Evolutionary conservation across 37 sponge, comb jelly and placozoan species (phyloP), one percentile per base, ranked within the genome.

Genomic region (Haliclona indistincta): DNA sequence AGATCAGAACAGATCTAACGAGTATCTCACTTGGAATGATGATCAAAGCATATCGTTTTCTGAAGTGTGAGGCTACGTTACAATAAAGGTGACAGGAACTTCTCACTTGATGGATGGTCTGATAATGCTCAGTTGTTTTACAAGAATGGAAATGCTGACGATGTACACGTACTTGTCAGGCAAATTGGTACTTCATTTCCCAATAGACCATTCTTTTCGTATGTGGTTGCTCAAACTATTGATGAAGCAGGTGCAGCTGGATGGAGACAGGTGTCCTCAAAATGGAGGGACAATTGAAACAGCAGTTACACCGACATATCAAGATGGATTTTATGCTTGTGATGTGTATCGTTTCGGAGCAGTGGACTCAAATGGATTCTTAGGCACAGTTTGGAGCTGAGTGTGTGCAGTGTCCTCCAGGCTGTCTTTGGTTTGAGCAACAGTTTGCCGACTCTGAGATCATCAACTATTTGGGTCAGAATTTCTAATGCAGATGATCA

Each of bases 321-420:
- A 2, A 41, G 69, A 68, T 15, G 28, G 28, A 7, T 19, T 13
- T 5, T 68, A 38, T 37, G 69, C 44, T 3, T 68, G 69, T 68
- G 69, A 41, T 39, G 40, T 47, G 10, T 10, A 47, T 47, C 51
- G 10, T 10, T 17, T 15, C 10, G 51, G 51, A 17, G 13, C 51
- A 47, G 15, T 47, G 51, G 51, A 47, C 15, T 47, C 51, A 17
- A 15, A 47, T 17, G 51, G 51, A 47, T 47, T 47, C 15, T 47
- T 17, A 47, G 51, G 10, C 15, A 47, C 15, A 17, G 10, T 10
- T 17, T 47, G 51, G 51, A 17, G 51, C 13, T 17, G 15, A 47
- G 19, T 68, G 69, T 37, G 3, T 20, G 1, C 42, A 68, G 25
- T 68, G 69, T 39, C 69, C 69, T 39, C n/a, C 23, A 19, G 69